These are phyloP conservation scores for Crenuchus spilurus DNA, from an alignment of 2,797 vertebrate genomes.

Conservation along the genomic window DNA sequence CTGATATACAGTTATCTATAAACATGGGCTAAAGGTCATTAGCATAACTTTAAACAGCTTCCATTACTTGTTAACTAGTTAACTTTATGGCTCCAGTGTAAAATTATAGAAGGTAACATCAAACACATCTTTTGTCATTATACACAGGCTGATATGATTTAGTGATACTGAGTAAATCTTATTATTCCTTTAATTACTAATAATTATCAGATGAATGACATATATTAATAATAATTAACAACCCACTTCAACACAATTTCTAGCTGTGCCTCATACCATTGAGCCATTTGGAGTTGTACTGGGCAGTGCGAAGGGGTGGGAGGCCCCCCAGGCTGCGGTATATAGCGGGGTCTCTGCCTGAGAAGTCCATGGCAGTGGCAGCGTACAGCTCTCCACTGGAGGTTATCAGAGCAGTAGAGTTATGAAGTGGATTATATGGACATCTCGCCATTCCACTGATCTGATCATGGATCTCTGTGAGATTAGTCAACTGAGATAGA, in stretches of 20 bases:
- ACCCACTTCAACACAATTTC: not conserved
- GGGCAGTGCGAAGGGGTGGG: constrained; percentile 93
- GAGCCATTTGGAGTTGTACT: constrained; percentile 99
- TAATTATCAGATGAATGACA: too few species aligned
- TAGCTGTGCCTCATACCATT: constrained; percentile 79
- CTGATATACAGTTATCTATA: too few species aligned
- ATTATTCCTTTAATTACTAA: too few species aligned
- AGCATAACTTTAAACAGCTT: too few species aligned
- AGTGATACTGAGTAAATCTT: too few species aligned
- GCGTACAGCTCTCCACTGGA: constrained; percentile 93
- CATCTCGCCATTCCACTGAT: constrained; percentile 98
- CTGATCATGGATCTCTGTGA: constrained; percentile 94
- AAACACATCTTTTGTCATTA: too few species aligned
- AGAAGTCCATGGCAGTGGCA: constrained; percentile 97
- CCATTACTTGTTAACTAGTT: too few species aligned
- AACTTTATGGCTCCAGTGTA: too few species aligned
- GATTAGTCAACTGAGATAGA: constrained; percentile 83
- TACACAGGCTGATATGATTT: too few species aligned
- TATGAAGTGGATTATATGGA: constrained; percentile 96
- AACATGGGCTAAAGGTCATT: too few species aligned
- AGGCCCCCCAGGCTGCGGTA: constrained; percentile 92
- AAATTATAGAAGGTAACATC: too few species aligned
- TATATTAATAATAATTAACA: not conserved
- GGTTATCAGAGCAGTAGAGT: constrained; percentile 94
- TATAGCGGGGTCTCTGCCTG: constrained; percentile 94